Conservation (phyloP, 2,797 vertebrate species). For the Propithecus deckenii region DNA sequence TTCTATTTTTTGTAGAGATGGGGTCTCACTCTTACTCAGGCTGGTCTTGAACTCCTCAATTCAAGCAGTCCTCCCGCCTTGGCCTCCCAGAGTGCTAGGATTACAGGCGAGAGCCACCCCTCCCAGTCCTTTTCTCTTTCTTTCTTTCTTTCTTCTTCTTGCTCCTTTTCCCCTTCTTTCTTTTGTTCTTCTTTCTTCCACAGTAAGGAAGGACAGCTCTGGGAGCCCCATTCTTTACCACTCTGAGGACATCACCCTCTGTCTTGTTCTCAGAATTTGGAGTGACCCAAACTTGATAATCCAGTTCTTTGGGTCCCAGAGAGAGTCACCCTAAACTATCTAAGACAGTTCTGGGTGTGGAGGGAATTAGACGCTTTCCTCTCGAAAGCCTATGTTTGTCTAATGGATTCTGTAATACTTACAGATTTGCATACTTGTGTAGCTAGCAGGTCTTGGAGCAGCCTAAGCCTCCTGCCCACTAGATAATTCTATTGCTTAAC, state of each 20-base stretch:
- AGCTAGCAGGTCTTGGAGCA: constrained; percentile 43
- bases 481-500: constrained; percentile 69
- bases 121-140: too few relatives aligned
- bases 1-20: too few relatives aligned
- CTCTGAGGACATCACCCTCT: neutral
- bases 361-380: neutral
- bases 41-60: too few relatives aligned
- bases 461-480: constrained; percentile 37
- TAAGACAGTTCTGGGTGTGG: neutral
- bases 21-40: too few relatives aligned
- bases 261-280: constrained; percentile 2
- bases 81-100: too few relatives aligned
- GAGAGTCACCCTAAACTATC: neutral
- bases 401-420: neutral
- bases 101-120: too few relatives aligned
- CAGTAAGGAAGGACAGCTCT: neutral
- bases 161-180: neutral
- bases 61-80: too few relatives aligned
- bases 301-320: neutral
- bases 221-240: neutral
- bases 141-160: neutral
- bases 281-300: neutral
- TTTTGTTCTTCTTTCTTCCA: neutral
- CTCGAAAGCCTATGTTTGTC: neutral
- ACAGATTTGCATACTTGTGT: constrained; percentile 42